Conservation (phyloP, 2,797 vertebrate genomes). For the Emydoidea blandingii region DNA sequence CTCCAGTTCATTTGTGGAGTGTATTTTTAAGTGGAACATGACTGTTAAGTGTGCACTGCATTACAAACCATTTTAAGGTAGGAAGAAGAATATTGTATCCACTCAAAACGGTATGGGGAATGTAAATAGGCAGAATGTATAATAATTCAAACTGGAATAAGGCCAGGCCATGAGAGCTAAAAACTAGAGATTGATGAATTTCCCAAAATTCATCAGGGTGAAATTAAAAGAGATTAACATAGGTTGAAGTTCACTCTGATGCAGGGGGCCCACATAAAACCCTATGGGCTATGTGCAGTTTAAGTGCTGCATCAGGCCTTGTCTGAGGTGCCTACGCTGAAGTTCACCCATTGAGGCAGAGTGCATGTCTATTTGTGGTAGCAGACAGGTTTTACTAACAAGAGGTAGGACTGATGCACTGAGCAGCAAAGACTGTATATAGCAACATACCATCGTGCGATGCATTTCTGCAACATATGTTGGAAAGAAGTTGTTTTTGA, state of each 20-base stretch:
- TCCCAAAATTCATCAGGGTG: not conserved
- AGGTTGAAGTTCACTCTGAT: accelerated
- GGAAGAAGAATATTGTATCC: not conserved
- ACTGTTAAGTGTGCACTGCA: not conserved
- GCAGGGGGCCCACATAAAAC: not conserved
- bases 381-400: not conserved
- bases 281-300: not conserved
- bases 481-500: not conserved
- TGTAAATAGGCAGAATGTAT: not conserved
- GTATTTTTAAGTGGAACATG: not conserved
- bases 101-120: not conserved
- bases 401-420: not conserved
- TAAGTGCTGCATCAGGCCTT: not conserved
- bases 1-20: accelerated
- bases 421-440: not conserved
- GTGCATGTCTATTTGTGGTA: not conserved
- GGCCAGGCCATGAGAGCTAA: not conserved
- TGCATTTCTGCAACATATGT: not conserved
- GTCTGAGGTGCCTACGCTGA: not conserved
- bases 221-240: not conserved
- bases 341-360: not conserved
- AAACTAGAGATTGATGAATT: not conserved
- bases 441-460: accelerated
- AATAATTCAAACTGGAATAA: not conserved
- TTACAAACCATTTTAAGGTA: not conserved